phyloP scores from a whole-genome alignment of 2,888 invertebrate species.

The Aradus depressus region DNA sequence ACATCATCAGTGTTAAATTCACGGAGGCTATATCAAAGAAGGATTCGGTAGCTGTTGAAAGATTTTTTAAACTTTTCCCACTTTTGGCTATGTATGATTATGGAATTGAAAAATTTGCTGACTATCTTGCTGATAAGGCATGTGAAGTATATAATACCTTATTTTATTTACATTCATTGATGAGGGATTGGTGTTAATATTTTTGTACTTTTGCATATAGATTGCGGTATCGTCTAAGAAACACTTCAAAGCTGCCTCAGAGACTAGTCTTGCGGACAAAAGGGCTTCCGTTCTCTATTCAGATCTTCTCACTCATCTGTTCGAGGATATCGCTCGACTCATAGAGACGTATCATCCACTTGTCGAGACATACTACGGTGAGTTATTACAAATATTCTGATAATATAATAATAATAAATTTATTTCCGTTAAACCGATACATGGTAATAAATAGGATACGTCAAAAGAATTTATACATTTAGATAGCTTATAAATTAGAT shows the following conservation, averaged over 20 bases:
- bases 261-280: conserved; percentile 54
- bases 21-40: conserved; percentile 81
- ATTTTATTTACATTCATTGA: conserved; percentile 40
- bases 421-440: too few relatives aligned
- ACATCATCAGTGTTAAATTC: conserved; percentile 66
- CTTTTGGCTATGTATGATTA: conserved; percentile 81
- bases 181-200: conserved; percentile 42
- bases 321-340: conserved; percentile 73
- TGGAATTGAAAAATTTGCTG: conserved; percentile 77
- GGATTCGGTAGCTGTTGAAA: conserved; percentile 80
- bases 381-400: conserved; percentile 21
- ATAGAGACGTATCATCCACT: conserved; percentile 81
- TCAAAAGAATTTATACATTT: background rate
- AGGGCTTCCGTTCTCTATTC: conserved; percentile 68
- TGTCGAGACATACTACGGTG: conserved; percentile 77
- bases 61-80: conserved; percentile 96
- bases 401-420: conserved; percentile 2
- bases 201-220: conserved; percentile 34
- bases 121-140: conserved; percentile 57
- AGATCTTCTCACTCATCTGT: conserved; percentile 69
- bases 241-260: conserved; percentile 55
- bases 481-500: background rate
- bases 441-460: too few relatives aligned
- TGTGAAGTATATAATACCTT: background rate
- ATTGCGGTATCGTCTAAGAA: conserved; percentile 57